Evolutionary conservation across 2,888 invertebrate species (phyloP), one percentile per base, ranked within the genome.

Genomic region (Eristalinus sepulchralis): DNA sequence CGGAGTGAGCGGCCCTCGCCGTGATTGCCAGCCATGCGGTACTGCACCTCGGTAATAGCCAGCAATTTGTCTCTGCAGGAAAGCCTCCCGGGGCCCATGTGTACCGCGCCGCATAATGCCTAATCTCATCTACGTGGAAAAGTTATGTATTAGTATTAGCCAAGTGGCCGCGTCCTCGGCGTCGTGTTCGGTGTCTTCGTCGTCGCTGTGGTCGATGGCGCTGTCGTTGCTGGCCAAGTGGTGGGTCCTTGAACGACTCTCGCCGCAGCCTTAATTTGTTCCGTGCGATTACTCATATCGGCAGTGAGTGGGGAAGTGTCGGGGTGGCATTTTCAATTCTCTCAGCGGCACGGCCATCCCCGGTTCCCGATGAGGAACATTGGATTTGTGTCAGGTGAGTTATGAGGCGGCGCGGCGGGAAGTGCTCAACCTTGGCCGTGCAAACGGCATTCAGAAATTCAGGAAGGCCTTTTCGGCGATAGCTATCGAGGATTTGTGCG

Each of bases 91-190:
- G n/a, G 79, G 78, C 78, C 75, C 57, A 67, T 75, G 67, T 63
- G 71, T 82, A 86, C 82, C 77, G 47, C 47, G 47, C 47, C 47
- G 81, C 73, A 78, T 75, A 75, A 71, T 75, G 67, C 83, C 83
- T 86, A 86, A 86, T 86, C 86, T 86, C 83, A 79, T 83, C 86
- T 86, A 83, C 86, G 83, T 86, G 86, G 83, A 83, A 86, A 83
- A 83, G 82, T 83, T 83, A 83, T 86, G 78, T 83, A 86, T 86
- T 83, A 79, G 82, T 75, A 82, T 83, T 78, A 78, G 70, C 66
- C 70, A 79, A 72, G 73, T 73, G 22, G 57, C 17, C 24, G 22
- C 20, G 57, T 57, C 24, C 67, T 64, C 63, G 59, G 70, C 70
- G 55, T 76, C 33, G 66, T 71, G 67, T 27, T 27, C 5, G 27